Base-by-base conservation (phyloP, 30 jellyfish, hydroid and myxozoan genomes). In the Cassiopea andromeda region DNA sequence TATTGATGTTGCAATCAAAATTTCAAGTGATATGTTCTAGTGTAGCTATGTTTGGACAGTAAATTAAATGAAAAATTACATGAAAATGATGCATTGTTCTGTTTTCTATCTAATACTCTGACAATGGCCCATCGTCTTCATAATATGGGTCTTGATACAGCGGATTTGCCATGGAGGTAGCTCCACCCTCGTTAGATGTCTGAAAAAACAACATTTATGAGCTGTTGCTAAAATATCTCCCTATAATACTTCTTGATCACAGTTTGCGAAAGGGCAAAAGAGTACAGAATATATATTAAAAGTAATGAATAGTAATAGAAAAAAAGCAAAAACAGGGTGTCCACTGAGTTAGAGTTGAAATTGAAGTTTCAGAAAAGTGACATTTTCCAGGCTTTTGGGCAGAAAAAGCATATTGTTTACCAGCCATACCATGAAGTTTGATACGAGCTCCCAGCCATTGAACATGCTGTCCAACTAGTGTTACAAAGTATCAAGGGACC, bases 141-240 rank as follows among this genome's bases (percentile, higher is more conserved):
- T 93, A 84, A 73, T 96, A 96, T 1, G 99, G 99, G 78, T 96
- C 99, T 91, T 96, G 99, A 85, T 96, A 96, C 72, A 96, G 85
- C 1, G 99, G 99, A 71, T 96, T 96, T 50, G 99, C 97, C 99
- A 96, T 96, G 14, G 99, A 92, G 6, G 99, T 96, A 9, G 99
- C 99, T 2, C 99, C 99, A 1, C 92, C 94, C 49, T 89, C 80
- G 43, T 67, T 84, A 19, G 78, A 94, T 61, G 94, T 85, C 97
- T 91, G 83, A 57, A 69, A 15, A 72, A 58, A 50, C 44, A 18
- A 2, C 14, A 3, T 10, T 0, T 54, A 10, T 54, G 12, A 54
- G 64, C 64, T 3, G 64, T 54, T 54, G 7, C 10, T 10, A 54
- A 54, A 6, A 54, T 0, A 3, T 6, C 7, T 3, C 64, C 12